Evolutionary conservation across 2,888 invertebrate genomes (phyloP), one percentile per base, ranked within the genome.

Genomic region (Latrodectus elegans): DNA sequence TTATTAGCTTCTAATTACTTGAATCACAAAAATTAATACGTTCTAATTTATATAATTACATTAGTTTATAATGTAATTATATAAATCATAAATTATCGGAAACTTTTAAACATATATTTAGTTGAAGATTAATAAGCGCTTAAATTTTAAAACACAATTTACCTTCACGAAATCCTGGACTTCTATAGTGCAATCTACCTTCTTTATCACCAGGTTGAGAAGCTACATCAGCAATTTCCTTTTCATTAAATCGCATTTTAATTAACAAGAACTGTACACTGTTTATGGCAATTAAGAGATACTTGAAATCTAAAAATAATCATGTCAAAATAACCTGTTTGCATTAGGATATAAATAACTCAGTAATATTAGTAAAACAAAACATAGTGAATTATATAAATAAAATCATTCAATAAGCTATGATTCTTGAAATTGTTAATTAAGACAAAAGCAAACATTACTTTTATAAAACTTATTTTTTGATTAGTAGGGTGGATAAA

Each of bases 161-260:
- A 89, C 89, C 84, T 85, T 89, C 89, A 78, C 89, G 81, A 64
- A 89, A 89, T 17, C 89, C 86, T 52, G 90, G 92, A 91, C 90
- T 92, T 93, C 95, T 95, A 91, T 96, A 95, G 91, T 95, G 95
- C 90, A 96, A 92, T 92, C 95, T 94, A 88, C 95, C 95, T 93
- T 96, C 95, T 89, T 95, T 93, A 88, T 94, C 93, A 89, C 94
- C 94, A 67, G 80, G 85, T 53, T 72, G 70, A 78, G 52, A 49
- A 53, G 89, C 84, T 72, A 89, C 15, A 8, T 51, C 67, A 15
- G 71, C 73, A 22, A 89, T 55, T 88, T 89, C 89, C 68, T 88
- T 89, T 38, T 89, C 89, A 68, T 89, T 89, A 68, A 82, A 88
- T 22, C 88, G 88, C 89, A 89, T 89, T 10, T 38, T 68, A 38